Conservation (phyloP, 2,113 vertebrate genomes). For the Saimiri boliviensis region DNA sequence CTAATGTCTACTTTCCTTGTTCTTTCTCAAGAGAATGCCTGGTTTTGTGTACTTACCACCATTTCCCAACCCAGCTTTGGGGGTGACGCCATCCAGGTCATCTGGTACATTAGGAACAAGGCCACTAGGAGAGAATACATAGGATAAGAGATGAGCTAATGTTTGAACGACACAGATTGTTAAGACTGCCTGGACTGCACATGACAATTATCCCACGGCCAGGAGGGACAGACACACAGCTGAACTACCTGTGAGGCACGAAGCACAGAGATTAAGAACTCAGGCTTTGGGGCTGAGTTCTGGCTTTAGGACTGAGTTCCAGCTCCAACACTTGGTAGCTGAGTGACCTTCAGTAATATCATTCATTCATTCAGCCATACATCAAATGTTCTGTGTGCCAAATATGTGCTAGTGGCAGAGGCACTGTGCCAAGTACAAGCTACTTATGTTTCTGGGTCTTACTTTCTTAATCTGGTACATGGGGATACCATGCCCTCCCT, state of each 20-base stretch:
- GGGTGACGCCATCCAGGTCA: conserved; percentile 39
- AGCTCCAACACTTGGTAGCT: neutral
- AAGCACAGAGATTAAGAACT: neutral
- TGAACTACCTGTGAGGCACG: neutral
- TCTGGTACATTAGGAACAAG: conserved; percentile 66
- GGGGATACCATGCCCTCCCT: neutral
- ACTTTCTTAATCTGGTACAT: neutral
- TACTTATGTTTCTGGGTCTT: neutral
- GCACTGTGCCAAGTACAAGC: neutral
- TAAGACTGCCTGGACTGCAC: neutral
- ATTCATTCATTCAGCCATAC: neutral
- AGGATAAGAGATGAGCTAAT: neutral
- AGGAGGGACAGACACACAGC: neutral
- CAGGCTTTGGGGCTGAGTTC: neutral
- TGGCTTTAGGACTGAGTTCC: neutral
- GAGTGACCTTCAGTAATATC: neutral
- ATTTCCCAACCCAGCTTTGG: conserved; percentile 32
- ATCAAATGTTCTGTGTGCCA: neutral
- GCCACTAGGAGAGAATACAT: conserved; percentile 66
- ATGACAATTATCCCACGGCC: neutral
- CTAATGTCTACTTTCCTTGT: neutral
- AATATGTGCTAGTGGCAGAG: neutral
- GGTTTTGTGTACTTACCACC: conserved; percentile 70
- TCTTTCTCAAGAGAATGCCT: neutral
- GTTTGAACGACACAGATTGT: neutral